A percentile compares a stretch with the other conserved stretches of the same genome.
Evolutionary conservation across 1,140 invertebrate genomes (phyloP).

Genomic region (Bilobella aurantiaca): DNA sequence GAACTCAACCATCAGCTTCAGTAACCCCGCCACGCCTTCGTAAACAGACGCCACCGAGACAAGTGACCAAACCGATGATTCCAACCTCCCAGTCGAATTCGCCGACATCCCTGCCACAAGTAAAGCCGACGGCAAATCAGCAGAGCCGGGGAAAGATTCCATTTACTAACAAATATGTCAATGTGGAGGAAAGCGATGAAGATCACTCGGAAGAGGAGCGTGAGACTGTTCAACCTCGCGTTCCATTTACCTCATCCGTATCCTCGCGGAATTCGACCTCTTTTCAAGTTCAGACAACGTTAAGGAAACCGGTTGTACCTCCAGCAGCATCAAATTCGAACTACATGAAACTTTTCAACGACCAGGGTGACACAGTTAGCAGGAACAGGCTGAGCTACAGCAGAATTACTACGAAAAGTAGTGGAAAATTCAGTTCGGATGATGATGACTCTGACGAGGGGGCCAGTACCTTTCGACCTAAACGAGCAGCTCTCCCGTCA

Average conservation of each 20-base stretch:
- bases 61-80: background rate
- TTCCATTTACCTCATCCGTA: background rate
- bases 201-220: conserved; percentile 5
- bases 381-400: background rate
- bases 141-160: background rate
- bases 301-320: background rate
- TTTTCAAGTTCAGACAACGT: background rate
- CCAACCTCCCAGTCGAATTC: background rate
- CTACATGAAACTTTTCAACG: background rate
- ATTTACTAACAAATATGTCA: background rate
- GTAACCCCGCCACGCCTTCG: too few species aligned
- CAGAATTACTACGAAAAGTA: background rate
- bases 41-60: background rate
- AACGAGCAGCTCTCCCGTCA: background rate
- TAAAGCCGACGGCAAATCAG: background rate
- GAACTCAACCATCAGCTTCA: background rate
- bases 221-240: background rate
- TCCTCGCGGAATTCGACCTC: background rate
- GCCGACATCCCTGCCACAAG: background rate
- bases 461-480: background rate
- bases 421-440: background rate
- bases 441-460: background rate
- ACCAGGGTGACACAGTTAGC: too few species aligned
- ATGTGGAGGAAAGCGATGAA: background rate
- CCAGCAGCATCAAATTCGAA: background rate